Base-by-base conservation (phyloP, 2,113 vertebrate species). In the Geococcyx californianus region DNA sequence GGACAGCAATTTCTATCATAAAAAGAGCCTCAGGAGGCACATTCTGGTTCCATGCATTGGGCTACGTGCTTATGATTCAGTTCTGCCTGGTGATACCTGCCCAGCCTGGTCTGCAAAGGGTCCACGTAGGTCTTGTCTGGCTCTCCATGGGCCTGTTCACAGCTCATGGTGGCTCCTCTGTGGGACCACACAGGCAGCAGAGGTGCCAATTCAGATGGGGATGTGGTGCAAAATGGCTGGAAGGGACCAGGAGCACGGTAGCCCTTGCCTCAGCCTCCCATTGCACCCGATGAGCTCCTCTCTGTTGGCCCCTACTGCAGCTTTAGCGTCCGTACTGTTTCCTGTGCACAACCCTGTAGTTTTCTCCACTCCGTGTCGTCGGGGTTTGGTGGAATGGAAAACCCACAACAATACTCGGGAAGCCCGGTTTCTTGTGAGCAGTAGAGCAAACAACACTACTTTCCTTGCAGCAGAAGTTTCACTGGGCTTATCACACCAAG, bases 91-190 rank as follows among this genome's bases (percentile, higher is more conserved):
- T 44, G 80, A 49, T 36, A 6, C 28, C 44, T 40, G 36, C 66
- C 16, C 52, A 55, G 8, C 20, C 14, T 44, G 33, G 20, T 56
- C 49, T 76, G 45, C 44, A 63, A 75, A 59, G 16, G 25, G 19
- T 3, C 23, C 12, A 3, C 24, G 9, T 3, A 8, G 45, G 28
- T 76, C 29, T 64, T 55, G 16, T 33, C 7, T 29, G 47, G 34
- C 33, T 72, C 26, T 56, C 15, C 56, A 49, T 34, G 12, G 16
- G 9, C 18, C 29, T 49, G 18, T 45, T 44, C 66, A 29, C 9
- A 33, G 33, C 36, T 83, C 1, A 0, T 1, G 5, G 16, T 40
- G 8, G n/a, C 24, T 83, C 24, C 21, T 67, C 17, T 18, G 4
- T 2, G 10, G 36, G 42, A 8, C 16, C 34, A 15, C 25, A 38